Evolutionary conservation across 2,113 vertebrate species (phyloP).

Genomic region (Rhodinocichla rosea): DNA sequence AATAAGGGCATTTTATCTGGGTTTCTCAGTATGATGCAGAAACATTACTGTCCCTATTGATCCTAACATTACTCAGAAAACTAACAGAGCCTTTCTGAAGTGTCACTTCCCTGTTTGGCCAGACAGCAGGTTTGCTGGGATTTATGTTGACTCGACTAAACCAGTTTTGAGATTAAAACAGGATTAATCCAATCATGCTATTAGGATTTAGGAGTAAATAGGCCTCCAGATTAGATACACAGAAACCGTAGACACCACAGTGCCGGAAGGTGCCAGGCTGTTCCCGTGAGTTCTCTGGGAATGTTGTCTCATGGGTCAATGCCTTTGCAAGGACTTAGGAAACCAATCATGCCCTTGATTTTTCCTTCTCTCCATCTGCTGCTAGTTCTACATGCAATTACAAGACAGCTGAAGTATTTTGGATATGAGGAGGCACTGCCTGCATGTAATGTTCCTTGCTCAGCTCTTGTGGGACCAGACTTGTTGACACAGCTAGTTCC

Average conservation of each 20-base stretch:
- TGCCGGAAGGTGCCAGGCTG: background rate
- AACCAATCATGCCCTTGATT: background rate
- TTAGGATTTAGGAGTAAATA: conserved; percentile 1
- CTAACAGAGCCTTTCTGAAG: background rate
- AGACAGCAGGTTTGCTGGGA: background rate
- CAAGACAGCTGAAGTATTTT: background rate
- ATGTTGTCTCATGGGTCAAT: background rate
- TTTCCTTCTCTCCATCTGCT: background rate
- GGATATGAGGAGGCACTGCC: background rate
- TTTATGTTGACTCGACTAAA: background rate
- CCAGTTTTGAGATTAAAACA: conserved; percentile 15
- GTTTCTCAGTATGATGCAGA: background rate
- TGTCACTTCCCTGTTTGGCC: background rate
- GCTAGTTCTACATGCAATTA: background rate
- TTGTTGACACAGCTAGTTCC: background rate
- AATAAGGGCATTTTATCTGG: background rate
- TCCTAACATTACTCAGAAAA: background rate
- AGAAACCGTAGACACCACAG: fast-evolving
- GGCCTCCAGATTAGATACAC: background rate
- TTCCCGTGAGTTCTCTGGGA: background rate
- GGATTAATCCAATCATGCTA: background rate
- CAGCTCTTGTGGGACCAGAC: background rate
- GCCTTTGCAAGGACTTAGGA: background rate
- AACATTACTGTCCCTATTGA: background rate
- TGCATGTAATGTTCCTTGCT: background rate